phyloP scores from a whole-genome alignment of 1,140 invertebrate genomes.

The Philotrypesis tridentata region DNA sequence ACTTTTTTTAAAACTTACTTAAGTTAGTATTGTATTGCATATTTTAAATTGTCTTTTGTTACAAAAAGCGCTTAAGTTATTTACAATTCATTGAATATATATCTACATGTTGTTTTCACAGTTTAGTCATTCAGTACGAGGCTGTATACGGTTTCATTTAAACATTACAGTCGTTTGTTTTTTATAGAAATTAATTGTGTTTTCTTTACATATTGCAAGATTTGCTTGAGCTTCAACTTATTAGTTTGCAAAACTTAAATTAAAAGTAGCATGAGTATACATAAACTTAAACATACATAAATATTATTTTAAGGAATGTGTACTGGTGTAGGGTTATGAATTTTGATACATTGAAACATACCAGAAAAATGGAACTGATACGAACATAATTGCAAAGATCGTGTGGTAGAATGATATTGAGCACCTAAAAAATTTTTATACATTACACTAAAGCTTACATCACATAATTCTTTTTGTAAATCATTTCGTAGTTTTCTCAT shows the following conservation, averaged over 20 bases:
- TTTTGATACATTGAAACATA: background rate
- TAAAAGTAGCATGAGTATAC: background rate
- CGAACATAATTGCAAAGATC: background rate
- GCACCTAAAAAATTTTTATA: too few relatives aligned
- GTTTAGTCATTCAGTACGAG: background rate
- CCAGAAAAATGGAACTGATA: background rate
- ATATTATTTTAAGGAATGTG: background rate
- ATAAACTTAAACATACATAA: background rate
- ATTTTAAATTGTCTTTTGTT: background rate
- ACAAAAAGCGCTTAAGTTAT: slow-evolving; percentile 18
- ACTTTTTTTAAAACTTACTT: background rate
- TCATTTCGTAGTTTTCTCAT: background rate
- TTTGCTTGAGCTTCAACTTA: background rate
- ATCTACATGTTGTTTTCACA: background rate
- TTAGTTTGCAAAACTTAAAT: background rate
- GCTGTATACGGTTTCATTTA: background rate
- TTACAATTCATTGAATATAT: slow-evolving; percentile 13
- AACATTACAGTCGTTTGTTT: background rate
- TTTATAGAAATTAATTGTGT: background rate
- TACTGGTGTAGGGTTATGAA: background rate
- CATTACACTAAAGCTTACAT: background rate
- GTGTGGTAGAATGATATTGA: too few relatives aligned
- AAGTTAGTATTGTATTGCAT: background rate
- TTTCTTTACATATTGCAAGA: background rate
- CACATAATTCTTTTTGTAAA: background rate